A percentile compares a stretch with the other conserved stretches of the same genome.
Evolutionary conservation across 2,888 invertebrate genomes (phyloP).

Genomic region (Palloptera scutellata): DNA sequence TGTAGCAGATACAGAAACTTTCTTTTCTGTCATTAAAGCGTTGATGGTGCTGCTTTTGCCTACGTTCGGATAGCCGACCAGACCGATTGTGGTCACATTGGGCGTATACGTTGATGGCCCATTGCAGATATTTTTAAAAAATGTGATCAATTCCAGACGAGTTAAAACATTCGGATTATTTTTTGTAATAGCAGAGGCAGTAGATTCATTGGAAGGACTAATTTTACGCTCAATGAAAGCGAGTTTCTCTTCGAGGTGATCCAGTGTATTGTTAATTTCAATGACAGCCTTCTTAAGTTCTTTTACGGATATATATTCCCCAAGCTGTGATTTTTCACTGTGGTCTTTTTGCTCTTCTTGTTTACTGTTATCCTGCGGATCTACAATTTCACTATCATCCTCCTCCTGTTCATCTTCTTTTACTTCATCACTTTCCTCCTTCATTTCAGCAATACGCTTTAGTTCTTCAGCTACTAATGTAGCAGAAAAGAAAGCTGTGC

Average conservation of each 20-base stretch:
- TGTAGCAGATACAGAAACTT: constrained; percentile 94
- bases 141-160: constrained; percentile 74
- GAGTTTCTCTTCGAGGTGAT: constrained; percentile 68
- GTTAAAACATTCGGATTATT: constrained; percentile 65
- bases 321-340: constrained; percentile 23
- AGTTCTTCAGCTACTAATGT: constrained; percentile 69
- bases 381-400: constrained; percentile 2
- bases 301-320: constrained; percentile 47
- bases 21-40: constrained; percentile 83
- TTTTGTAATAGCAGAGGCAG: constrained; percentile 52
- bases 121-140: constrained; percentile 72
- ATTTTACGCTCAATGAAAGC: constrained; percentile 67
- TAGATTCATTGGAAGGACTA: constrained; percentile 39
- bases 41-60: constrained; percentile 99
- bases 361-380: constrained; percentile 8
- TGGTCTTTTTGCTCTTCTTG: neutral
- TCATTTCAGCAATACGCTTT: constrained; percentile 45
- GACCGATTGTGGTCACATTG: constrained; percentile 81
- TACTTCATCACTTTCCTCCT: constrained; percentile 34
- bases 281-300: constrained; percentile 67
- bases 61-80: constrained; percentile 99
- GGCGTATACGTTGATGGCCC: constrained; percentile 65
- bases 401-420: constrained; percentile 25
- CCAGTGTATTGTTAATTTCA: constrained; percentile 67
- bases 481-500: constrained; percentile 92